Conservation (phyloP, 2,888 invertebrate genomes). For the Griposia aprilina region DNA sequence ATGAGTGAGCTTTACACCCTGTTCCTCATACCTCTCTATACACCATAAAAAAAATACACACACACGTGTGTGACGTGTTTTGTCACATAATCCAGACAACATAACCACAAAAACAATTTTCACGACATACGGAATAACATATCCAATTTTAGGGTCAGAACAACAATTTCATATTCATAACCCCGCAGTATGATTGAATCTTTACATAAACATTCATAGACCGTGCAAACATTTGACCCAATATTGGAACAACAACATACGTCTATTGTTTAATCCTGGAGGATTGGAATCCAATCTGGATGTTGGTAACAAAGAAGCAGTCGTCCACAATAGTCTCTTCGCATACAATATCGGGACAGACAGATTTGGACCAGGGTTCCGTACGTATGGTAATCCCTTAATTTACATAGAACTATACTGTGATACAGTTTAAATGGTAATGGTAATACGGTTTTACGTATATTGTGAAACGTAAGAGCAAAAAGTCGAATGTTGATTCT, state of each 20-base stretch:
- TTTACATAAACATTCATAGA: conserved; percentile 4
- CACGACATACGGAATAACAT: background rate
- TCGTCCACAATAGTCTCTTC: conserved; percentile 37
- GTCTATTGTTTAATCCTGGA: conserved; percentile 41
- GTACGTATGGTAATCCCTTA: conserved; percentile 32
- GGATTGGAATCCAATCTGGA: conserved; percentile 57
- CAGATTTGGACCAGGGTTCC: conserved; percentile 24
- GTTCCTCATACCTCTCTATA: too few relatives aligned
- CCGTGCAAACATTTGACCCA: conserved; percentile 31
- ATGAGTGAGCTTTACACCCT: too few relatives aligned
- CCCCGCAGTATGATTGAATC: background rate
- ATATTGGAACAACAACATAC: conserved; percentile 30
- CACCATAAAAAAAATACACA: too few relatives aligned
- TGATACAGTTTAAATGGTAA: conserved; percentile 2
- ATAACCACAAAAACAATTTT: background rate
- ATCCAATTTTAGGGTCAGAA: background rate
- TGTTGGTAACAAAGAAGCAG: conserved; percentile 52
- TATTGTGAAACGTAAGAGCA: background rate
- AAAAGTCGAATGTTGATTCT: background rate
- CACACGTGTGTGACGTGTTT: too few relatives aligned
- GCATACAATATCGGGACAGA: conserved; percentile 36
- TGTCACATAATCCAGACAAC: too few relatives aligned
- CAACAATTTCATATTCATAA: conserved; percentile 16
- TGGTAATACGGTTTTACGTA: too few relatives aligned
- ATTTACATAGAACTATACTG: conserved; percentile 38